A percentile compares a stretch with the other conserved stretches of the same genome.
These are phyloP conservation scores for Clepsis dumicolana DNA, from an alignment of 2,888 invertebrate genomes.

Conservation along the genomic window DNA sequence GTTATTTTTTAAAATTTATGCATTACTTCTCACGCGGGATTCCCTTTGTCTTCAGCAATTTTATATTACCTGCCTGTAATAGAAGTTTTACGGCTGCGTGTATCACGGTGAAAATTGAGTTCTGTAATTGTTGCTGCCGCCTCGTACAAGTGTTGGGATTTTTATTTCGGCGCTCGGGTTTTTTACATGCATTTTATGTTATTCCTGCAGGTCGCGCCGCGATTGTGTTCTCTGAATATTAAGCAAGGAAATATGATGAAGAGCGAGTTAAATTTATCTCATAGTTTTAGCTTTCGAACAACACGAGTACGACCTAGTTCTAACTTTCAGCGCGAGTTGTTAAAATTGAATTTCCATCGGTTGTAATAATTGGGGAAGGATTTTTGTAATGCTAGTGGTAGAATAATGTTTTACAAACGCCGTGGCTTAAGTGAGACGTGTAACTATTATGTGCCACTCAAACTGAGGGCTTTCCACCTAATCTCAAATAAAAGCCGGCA, in stretches of 20 bases:
- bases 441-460: too few species aligned
- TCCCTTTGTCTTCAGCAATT: constrained; percentile 37
- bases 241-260: constrained; percentile 4
- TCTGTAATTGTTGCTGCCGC: constrained; percentile 40
- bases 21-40: constrained; percentile 49
- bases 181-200: constrained; percentile 35
- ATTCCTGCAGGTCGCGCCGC: neutral
- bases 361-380: constrained; percentile 3
- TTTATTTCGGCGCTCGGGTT: constrained; percentile 18
- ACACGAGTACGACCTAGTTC: neutral
- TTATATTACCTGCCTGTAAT: constrained; percentile 42
- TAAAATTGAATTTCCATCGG: constrained; percentile 10
- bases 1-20: constrained; percentile 63
- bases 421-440: too few species aligned
- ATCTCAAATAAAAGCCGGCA: too few species aligned
- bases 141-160: constrained; percentile 29
- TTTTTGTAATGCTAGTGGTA: neutral
- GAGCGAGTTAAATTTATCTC: constrained; percentile 4
- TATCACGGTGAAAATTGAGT: constrained; percentile 42
- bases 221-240: neutral
- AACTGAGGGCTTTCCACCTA: too few species aligned
- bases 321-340: neutral
- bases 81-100: constrained; percentile 42
- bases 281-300: neutral
- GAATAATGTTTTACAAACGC: too few species aligned